A percentile compares a stretch with the other conserved stretches of the same genome.
Conservation (phyloP, 2,797 vertebrate species). For the Etheostoma nigrum region DNA sequence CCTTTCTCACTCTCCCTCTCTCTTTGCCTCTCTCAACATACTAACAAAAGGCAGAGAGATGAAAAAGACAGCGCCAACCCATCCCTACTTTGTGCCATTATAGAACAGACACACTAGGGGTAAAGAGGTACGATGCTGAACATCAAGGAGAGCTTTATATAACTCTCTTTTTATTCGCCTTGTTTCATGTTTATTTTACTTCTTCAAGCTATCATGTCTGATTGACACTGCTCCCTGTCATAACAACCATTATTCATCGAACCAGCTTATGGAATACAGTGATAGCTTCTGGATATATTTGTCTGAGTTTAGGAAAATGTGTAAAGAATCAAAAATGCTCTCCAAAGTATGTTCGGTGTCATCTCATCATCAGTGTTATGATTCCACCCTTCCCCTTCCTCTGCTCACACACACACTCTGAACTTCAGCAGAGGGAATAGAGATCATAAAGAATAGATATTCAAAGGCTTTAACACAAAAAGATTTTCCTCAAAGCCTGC, state of each 20-base stretch:
- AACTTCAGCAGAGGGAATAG: conserved; percentile 85
- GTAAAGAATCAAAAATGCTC: conserved; percentile 85
- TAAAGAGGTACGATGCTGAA: conserved; percentile 87
- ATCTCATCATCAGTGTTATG: conserved; percentile 86
- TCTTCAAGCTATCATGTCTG: conserved; percentile 84
- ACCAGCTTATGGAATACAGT: conserved; percentile 84
- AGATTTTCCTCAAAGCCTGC: conserved; percentile 83
- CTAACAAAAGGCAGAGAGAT: conserved; percentile 89
- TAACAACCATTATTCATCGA: conserved; percentile 89
- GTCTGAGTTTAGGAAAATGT: conserved; percentile 88
- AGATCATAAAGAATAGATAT: conserved; percentile 86
- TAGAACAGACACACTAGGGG: conserved; percentile 86
- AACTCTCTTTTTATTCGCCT: conserved; percentile 86
- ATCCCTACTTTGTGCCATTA: conserved; percentile 88
- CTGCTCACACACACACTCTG: conserved; percentile 79
- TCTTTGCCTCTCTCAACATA: conserved; percentile 83
- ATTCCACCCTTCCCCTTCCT: conserved; percentile 82
- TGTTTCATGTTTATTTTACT: conserved; percentile 89
- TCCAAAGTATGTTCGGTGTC: conserved; percentile 85
- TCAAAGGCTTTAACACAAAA: conserved; percentile 85
- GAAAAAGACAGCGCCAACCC: conserved; percentile 87
- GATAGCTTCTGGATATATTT: conserved; percentile 89
- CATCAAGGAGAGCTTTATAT: conserved; percentile 90
- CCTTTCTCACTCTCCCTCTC: conserved; percentile 71
- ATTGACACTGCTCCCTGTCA: conserved; percentile 87